Evolutionary conservation across 2,888 invertebrate genomes (phyloP).

Genomic region (Stenchaetothrips biformis): DNA sequence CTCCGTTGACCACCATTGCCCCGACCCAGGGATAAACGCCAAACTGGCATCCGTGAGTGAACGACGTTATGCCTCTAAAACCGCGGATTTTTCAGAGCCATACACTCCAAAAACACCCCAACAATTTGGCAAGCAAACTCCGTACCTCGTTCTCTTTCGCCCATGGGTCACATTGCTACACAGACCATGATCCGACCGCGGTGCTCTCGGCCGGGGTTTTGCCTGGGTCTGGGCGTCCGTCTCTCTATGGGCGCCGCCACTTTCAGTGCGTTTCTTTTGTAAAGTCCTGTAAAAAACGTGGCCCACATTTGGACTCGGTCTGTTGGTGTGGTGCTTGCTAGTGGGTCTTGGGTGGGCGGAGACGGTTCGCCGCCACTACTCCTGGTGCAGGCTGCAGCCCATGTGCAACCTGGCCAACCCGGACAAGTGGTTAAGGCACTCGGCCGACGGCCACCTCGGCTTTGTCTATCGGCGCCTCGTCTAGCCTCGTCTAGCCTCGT

Average conservation of each 20-base stretch:
- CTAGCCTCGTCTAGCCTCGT: background rate
- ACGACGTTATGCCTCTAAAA: no score
- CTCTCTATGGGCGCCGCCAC: background rate
- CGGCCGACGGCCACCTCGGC: constrained; percentile 1
- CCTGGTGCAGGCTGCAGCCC: constrained; percentile 43
- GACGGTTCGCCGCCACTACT: constrained; percentile 53
- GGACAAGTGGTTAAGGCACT: constrained; percentile 36
- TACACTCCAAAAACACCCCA: no score
- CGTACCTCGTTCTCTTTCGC: no score
- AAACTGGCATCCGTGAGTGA: no score
- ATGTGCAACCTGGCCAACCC: constrained; percentile 35
- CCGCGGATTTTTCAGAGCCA: no score
- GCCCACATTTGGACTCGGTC: background rate
- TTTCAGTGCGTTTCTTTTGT: background rate
- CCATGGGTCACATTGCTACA: no score
- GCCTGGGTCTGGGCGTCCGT: background rate
- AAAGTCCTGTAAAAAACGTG: background rate
- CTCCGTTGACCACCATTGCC: background rate
- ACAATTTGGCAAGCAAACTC: no score
- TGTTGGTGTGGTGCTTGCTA: constrained; percentile 40
- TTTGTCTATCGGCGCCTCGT: background rate
- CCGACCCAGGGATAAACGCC: background rate
- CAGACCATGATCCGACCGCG: no score
- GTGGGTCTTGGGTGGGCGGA: constrained; percentile 58
- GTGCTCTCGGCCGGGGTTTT: background rate